These are phyloP conservation scores for Alloscopus bannaensis DNA, from an alignment of 2,888 invertebrate species.

Conservation along the genomic window DNA sequence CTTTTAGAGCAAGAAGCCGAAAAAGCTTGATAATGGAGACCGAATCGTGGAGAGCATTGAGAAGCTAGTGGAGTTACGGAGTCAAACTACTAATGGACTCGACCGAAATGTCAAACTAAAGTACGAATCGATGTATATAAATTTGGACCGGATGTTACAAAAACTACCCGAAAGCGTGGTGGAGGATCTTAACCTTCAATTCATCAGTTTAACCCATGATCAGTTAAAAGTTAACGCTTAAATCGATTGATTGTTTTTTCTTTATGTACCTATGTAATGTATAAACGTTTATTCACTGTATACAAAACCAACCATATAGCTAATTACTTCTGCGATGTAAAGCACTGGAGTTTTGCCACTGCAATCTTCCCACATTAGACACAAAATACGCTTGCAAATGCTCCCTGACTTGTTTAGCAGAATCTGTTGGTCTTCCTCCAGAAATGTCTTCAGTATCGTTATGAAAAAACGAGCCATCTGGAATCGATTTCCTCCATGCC, in stretches of 20 bases:
- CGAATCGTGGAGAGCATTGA: neutral
- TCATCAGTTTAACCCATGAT: neutral
- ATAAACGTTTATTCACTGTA: neutral
- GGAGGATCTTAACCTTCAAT: conserved; percentile 49
- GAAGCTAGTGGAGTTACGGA: neutral
- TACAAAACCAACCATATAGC: conserved; percentile 8
- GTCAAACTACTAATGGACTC: neutral
- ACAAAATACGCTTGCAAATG: conserved; percentile 27
- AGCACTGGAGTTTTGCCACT: too few relatives aligned
- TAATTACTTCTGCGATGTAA: conserved; percentile 14
- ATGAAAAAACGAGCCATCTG: neutral
- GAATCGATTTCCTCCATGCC: neutral
- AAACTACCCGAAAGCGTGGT: conserved; percentile 26
- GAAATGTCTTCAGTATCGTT: neutral
- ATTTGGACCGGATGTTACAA: conserved; percentile 46
- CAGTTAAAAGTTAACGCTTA: neutral
- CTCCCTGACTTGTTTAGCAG: conserved; percentile 12
- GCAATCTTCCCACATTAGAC: conserved; percentile 11
- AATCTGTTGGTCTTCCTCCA: conserved; percentile 5
- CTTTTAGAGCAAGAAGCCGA: neutral
- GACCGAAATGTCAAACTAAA: neutral
- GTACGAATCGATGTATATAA: conserved; percentile 33
- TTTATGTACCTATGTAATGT: neutral
- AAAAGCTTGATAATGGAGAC: neutral
- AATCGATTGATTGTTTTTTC: neutral